Evolutionary conservation across 2,113 vertebrate genomes (phyloP).

Genomic region (Ictalurus punctatus): DNA sequence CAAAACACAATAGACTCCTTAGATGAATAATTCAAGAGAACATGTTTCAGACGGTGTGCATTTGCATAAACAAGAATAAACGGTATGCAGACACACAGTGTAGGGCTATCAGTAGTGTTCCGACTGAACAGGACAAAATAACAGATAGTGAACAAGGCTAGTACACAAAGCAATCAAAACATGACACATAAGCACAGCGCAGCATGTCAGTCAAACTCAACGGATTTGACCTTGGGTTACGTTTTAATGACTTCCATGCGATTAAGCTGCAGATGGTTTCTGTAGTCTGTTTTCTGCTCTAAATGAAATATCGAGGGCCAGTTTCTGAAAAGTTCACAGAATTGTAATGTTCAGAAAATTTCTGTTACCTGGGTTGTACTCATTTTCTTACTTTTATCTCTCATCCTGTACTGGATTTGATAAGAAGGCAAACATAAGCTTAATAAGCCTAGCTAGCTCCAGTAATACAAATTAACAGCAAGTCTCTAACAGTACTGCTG

Average conservation of each 20-base stretch:
- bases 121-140: constrained; percentile 22
- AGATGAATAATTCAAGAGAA: constrained; percentile 43
- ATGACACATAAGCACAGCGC: neutral
- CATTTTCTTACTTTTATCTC: neutral
- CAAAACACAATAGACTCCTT: constrained; percentile 10
- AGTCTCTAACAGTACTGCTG: neutral
- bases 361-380: neutral
- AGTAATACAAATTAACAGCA: neutral
- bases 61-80: constrained; percentile 39
- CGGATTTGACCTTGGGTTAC: constrained; percentile 48
- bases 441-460: neutral
- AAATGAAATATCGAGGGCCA: neutral
- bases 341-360: neutral
- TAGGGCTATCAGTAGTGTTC: neutral
- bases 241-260: constrained; percentile 49
- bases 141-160: neutral
- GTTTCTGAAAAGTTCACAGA: neutral
- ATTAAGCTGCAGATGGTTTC: neutral
- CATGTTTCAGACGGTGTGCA: constrained; percentile 9
- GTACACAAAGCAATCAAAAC: constrained; percentile 25
- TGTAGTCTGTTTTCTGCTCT: neutral
- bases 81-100: neutral
- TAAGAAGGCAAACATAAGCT: neutral
- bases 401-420: neutral
- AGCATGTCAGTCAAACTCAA: constrained; percentile 19